Conservation (phyloP, 2,113 vertebrate genomes). For the Crocuta crocuta region DNA sequence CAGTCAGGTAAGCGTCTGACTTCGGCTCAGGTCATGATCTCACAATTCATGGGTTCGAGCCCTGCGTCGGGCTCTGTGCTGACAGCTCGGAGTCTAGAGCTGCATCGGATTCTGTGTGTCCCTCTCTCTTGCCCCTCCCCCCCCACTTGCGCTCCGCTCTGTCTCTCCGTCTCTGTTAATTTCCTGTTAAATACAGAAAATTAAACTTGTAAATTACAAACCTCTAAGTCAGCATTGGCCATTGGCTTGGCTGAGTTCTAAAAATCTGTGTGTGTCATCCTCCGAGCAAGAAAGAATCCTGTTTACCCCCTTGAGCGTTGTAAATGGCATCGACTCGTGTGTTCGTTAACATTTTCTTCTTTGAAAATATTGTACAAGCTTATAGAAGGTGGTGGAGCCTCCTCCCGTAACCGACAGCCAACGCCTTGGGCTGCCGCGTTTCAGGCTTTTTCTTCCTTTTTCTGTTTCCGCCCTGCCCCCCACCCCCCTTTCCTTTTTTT, state of each 20-base stretch:
- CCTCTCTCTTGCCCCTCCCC: not conserved
- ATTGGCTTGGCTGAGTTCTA: not conserved
- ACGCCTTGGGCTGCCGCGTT: fast-evolving
- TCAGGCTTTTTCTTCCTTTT: not conserved
- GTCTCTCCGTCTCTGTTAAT: not conserved
- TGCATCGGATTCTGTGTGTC: not conserved
- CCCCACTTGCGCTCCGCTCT: not conserved
- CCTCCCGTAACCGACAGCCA: not conserved
- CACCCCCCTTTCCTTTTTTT: not conserved
- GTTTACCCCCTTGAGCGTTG: not conserved
- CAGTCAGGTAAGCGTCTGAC: not conserved
- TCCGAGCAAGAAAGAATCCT: not conserved
- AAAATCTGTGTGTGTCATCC: not conserved
- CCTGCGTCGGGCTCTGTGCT: no score
- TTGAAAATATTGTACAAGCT: not conserved
- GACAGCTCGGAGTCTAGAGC: no score
- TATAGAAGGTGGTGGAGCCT: not conserved
- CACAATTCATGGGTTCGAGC: not conserved
- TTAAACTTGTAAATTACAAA: not conserved
- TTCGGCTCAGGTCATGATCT: not conserved
- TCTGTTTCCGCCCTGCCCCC: no score
- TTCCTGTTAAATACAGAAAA: not conserved
- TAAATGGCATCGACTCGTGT: not conserved
- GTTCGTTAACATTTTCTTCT: not conserved
- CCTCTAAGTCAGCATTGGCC: not conserved